phyloP scores from a whole-genome alignment of 2,113 vertebrate genomes.

The Chunga burmeisteri region DNA sequence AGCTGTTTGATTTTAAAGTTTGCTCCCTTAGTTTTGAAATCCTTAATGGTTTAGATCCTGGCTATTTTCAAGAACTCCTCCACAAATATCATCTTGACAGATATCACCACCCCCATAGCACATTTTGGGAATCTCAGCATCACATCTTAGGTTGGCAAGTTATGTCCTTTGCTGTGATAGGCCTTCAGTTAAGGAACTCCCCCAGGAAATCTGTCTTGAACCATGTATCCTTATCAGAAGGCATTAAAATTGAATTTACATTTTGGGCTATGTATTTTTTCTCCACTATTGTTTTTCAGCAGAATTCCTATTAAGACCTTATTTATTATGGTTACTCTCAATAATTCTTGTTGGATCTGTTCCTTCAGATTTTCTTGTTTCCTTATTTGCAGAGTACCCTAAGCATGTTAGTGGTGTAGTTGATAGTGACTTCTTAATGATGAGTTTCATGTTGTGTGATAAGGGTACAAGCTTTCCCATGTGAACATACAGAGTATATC shows the following conservation, averaged over 20 bases:
- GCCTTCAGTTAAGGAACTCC: conserved; percentile 46
- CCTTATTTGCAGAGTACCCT: neutral
- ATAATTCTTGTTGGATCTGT: neutral
- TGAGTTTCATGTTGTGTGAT: neutral
- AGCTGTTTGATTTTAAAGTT: conserved; percentile 43
- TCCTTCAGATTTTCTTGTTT: neutral
- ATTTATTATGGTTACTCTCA: neutral
- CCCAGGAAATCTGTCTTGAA: conserved; percentile 54
- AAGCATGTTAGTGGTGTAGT: neutral
- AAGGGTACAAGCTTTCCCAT: neutral
- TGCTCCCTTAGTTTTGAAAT: conserved; percentile 14
- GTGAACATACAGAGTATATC: neutral
- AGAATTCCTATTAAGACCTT: neutral
- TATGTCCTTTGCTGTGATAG: conserved; percentile 50
- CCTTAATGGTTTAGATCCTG: conserved; percentile 24
- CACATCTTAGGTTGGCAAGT: conserved; percentile 42
- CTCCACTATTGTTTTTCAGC: neutral
- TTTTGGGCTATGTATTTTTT: neutral
- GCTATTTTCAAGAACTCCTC: conserved; percentile 56
- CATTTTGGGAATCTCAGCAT: conserved; percentile 55
- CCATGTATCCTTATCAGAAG: neutral
- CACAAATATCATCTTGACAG: conserved; percentile 59
- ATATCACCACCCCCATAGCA: conserved; percentile 40
- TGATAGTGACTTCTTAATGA: neutral
- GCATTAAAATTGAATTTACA: neutral